phyloP scores from a whole-genome alignment of 2,888 invertebrate genomes.

The Leistus spinibarbis region DNA sequence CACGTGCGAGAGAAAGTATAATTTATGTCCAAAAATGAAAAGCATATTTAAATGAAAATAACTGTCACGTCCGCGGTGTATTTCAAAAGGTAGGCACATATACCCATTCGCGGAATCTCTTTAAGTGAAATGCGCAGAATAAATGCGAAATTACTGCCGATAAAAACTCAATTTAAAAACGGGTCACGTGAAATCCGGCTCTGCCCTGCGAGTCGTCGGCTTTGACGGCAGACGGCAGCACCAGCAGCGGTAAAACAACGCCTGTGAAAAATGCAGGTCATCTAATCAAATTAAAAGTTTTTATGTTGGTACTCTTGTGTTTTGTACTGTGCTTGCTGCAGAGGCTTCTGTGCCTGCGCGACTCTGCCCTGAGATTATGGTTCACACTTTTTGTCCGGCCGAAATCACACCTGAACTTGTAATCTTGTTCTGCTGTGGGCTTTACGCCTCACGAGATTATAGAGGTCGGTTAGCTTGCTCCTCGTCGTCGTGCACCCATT shows the following conservation, averaged over 20 bases:
- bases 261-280: constrained; percentile 36
- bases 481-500: background rate
- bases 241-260: constrained; percentile 28
- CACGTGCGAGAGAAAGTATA: background rate
- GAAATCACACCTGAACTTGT: constrained; percentile 8
- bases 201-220: background rate
- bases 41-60: background rate
- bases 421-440: background rate
- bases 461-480: background rate
- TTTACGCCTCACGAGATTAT: background rate
- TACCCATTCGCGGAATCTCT: background rate
- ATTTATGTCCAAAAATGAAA: background rate
- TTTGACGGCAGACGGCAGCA: constrained; percentile 2
- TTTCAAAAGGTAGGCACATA: background rate
- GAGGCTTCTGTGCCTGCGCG: too few species aligned
- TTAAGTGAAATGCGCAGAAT: background rate
- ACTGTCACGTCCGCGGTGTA: background rate
- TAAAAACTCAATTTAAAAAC: background rate
- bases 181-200: background rate
- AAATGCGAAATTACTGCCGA: background rate
- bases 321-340: too few species aligned
- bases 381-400: constrained; percentile 5
- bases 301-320: constrained; percentile 31
- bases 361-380: constrained; percentile 19
- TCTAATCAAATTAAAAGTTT: constrained; percentile 40